phyloP scores from a whole-genome alignment of 2,888 invertebrate species.

The Pollenia angustigena region DNA sequence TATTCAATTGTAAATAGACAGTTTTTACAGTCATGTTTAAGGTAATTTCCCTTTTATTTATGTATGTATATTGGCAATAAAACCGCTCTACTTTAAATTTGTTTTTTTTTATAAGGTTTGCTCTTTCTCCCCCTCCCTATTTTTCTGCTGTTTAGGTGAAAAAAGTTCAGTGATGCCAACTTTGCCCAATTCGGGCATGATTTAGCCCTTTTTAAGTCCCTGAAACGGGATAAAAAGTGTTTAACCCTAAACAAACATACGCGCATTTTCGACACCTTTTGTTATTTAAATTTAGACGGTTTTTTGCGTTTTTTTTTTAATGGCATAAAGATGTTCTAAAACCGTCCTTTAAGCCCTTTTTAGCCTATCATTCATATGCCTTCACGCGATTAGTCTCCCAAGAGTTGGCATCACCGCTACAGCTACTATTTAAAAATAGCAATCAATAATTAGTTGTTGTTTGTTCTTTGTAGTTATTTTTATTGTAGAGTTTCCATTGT shows the following conservation, averaged over 20 bases:
- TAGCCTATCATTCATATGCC: no score
- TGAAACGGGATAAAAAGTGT: no score
- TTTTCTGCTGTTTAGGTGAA: conserved; percentile 3
- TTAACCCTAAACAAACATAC: no score
- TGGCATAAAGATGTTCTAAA: no score
- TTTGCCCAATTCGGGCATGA: no score
- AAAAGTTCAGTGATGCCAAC: conserved; percentile 6
- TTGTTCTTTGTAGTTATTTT: background rate
- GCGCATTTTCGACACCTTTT: no score
- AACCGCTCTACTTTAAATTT: conserved; percentile 33
- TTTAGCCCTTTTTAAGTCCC: no score
- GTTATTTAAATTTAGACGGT: no score
- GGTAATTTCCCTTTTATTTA: conserved; percentile 42
- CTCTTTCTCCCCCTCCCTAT: background rate
- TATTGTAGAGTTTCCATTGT: background rate
- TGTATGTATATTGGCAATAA: background rate
- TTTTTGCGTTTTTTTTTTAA: no score
- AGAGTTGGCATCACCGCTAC: conserved; percentile 13
- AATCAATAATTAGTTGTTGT: conserved; percentile 49
- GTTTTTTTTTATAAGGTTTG: conserved; percentile 1
- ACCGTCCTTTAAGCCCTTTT: no score
- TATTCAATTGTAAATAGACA: background rate
- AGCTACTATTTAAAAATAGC: conserved; percentile 48
- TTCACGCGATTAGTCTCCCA: no score
- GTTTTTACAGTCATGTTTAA: background rate